Base-by-base conservation (phyloP, 53 echinoderm and acorn worm species). In the Henricia sp. region DNA sequence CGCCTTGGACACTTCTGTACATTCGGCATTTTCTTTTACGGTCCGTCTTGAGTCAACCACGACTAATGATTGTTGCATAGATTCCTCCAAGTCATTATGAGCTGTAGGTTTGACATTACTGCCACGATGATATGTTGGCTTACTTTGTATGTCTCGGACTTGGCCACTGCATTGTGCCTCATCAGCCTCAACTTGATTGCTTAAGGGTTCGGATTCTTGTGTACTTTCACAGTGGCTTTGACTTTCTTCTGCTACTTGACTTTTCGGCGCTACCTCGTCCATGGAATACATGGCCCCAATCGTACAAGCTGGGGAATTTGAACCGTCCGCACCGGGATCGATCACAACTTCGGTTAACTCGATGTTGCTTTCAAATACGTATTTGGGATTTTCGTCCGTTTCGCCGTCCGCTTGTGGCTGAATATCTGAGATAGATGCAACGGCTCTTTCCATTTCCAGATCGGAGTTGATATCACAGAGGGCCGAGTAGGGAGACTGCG, bases 391-490 rank as follows among this genome's bases (percentile, higher is more conserved):
- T 2, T 36, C 38, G 20, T 19, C 32, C 9, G 11, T 24, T 3
- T 40, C 21, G n/a, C 14, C 12, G 38, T 20, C 8, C 37, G 37
- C 6, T 23, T 5, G 3, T n/a, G 4, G 39, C 9, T 37, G 67
- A 40, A 3, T 40, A 19, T 67, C 67, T 38, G 37, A 40, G 67
- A 40, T 40, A 1, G 40, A 40, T 8, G 38, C 67, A 40, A 37
- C 59, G 6, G 76, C 76, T 19, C 59, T 28, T 16, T 76, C 76
- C 6, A 72, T 52, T 36, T 72, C 72, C 2, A 59, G 57, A 39
- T 76, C 58, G 4, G 76, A 57, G 29, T 76, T 57, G 56, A 74
- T 54, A 19, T 56, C 58, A 29, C 58, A 58, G 26, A 76, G 24
- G 13, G 58, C n/a, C n/a, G n/a, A n/a, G n/a, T n/a, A n/a, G n/a